Conservation (phyloP, 2,888 invertebrate genomes). For the Asteroscopus sphinx region DNA sequence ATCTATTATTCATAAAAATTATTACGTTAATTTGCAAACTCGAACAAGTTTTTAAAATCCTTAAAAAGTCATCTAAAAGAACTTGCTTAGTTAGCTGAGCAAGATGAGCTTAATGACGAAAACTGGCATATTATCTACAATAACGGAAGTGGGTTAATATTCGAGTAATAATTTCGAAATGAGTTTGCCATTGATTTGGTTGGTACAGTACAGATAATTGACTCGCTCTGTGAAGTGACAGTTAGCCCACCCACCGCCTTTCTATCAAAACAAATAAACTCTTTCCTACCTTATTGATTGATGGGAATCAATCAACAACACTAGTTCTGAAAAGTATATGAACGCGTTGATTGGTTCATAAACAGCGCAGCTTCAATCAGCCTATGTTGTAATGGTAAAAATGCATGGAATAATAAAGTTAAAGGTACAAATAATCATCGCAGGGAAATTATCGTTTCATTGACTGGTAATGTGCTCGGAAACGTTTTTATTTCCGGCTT, state of each 20-base stretch:
- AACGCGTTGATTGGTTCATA: slow-evolving; percentile 28
- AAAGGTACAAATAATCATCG: neutral
- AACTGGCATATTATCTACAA: no score
- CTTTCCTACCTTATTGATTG: slow-evolving; percentile 20
- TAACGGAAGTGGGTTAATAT: no score
- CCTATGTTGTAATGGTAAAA: neutral
- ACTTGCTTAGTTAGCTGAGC: no score
- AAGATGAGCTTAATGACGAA: no score
- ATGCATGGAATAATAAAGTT: neutral
- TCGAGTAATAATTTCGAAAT: no score
- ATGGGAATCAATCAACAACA: slow-evolving; percentile 24
- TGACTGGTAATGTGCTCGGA: neutral
- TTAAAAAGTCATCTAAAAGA: no score
- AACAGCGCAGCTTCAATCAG: neutral
- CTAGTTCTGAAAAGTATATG: slow-evolving; percentile 12
- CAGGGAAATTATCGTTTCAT: neutral
- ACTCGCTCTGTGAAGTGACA: slow-evolving; percentile 2
- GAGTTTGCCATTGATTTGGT: no score
- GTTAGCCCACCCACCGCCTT: slow-evolving; percentile 3
- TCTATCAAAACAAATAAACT: slow-evolving; percentile 19
- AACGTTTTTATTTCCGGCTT: neutral
- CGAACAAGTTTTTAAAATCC: no score
- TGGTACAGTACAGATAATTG: slow-evolving; percentile 1
- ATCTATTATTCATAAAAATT: no score
- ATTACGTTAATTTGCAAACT: no score